Evolutionary conservation across 2,888 invertebrate species (phyloP), one percentile per base, ranked within the genome.

Genomic region (Scaeva pyrastri): DNA sequence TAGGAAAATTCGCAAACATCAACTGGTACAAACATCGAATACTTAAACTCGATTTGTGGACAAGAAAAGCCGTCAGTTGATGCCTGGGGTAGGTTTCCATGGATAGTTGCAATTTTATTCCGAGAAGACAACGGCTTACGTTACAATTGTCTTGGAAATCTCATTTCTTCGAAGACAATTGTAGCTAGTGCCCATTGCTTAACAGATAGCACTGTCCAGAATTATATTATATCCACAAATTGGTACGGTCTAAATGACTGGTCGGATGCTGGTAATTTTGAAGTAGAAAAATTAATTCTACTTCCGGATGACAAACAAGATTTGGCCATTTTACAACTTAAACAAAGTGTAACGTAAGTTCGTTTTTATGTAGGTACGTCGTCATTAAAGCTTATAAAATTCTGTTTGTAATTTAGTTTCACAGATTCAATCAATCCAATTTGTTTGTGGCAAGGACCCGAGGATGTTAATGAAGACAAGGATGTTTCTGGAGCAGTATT

Each of bases 41-140:
- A 52, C 8, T 23, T n/a, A 1, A 7, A 52, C 14, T 14, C 52
- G n/a, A 6, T 52, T 23, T 52, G 52, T 52, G 91, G 91, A 1
- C 93, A 94, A 50, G 94, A 94, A 94, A 95, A 1, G 14, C 3
- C n/a, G 2, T n/a, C 43, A 43, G 14, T n/a, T n/a, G n/a, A n/a
- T n/a, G n/a, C 2, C 14, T 45, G 16, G 8, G 7, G 16, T 6
- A 45, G 45, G 16, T 45, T 45, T 8, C 45, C 45, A 2, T 45
- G 96, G 95, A 90, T 95, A 48, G 94, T 93, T 0, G 95, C 95
- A 0, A 92, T 96, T 31, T 95, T 94, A 88, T 90, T 93, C 62
- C 91, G 92, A 10, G 52, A 91, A 19, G 56, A 88, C 4, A 91
- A 90, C 0, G 89, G 91, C 11, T 88, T 93, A 7, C 90, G 21